Evolutionary conservation across 2,888 invertebrate species (phyloP), one percentile per base, ranked within the genome.

Genomic region (Diploptera punctata): DNA sequence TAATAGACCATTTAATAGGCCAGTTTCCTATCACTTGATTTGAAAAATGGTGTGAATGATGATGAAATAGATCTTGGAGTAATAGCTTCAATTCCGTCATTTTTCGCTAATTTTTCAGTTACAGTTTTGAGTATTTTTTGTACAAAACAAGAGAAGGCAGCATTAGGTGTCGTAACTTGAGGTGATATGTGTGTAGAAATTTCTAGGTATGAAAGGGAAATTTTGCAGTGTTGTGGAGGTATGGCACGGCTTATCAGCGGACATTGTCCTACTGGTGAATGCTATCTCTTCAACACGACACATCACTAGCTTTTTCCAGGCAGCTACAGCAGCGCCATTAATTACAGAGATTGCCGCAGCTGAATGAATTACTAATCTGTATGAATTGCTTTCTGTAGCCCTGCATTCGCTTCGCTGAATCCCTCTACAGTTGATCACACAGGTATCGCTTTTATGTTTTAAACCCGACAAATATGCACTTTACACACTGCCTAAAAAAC

Each of bases 281-380:
- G 29, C 21, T 57, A 57, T 57, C 57, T 57, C 52, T 10, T 13
- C 10, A 24, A 24, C 52, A 21, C 24, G 52, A 24, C 52, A 52
- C 52, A 24, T 52, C 52, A 24, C 24, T 21, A n/a, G n/a, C 52
- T 52, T 52, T 49, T 52, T 52, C 52, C 52, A 5, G 24, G n/a
- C n/a, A n/a, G 33, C 31, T 31, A 31, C 57, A 29, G 26, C 65
- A 47, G 29, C 65, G 26, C 65, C 65, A 65, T 65, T 65, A 65
- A 65, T 65, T 65, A 65, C 44, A 43, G 65, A 65, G 65, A 65
- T 47, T 65, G 65, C 26, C 65, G 44, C 65, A 47, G 65, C 44
- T 43, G 43, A 62, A 62, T 43, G 62, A 62, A 43, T 62, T 62
- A 62, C 43, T 62, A 62, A 62, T 62, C 62, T 43, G 43, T 62